Evolutionary conservation across 2,888 invertebrate species (phyloP), one percentile per base, ranked within the genome.

Genomic region (Pomacea canaliculata): DNA sequence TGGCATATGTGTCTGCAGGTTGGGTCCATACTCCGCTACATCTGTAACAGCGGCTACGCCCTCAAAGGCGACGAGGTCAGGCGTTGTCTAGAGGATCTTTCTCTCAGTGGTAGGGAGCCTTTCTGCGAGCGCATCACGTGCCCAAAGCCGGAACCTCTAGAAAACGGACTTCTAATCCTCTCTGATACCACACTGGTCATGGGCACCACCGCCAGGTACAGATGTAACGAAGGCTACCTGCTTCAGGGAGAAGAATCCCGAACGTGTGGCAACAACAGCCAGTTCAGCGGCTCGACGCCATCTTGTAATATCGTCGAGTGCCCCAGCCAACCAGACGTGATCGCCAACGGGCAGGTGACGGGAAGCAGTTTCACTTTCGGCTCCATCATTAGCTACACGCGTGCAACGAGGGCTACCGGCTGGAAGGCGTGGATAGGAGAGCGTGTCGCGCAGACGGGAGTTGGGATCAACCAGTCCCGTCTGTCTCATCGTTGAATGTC

Each of bases 291-390:
- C 7, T 27, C 62, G 7, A n/a, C 37, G n/a, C 83, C 85, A 0
- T 66, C 23, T 0, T 87, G 86, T 70, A 37, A 63, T 27, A 81
- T 81, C 8, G 76, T 82, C 18, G 82, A 84, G 48, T 91, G 91
- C 80, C 77, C 81, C 48, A 67, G 67, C 37, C 85, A 85, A 1
- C 60, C 73, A 3, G 27, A 73, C 16, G 75, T 85, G n/a, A 74
- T 79, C 16, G 78, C 81, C 60, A 92, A 93, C 85, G 94, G 80
- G 85, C 73, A 68, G 85, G 82, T 86, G 74, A 84, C 82, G 69
- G 87, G 85, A 7, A 81, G 73, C 8, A 83, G 83, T 37, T 89
- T 88, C 69, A 84, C 78, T 86, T 90, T 82, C 75, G 78, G 81
- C 73, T 72, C 78, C 82, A 79, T 78, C 81, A 84, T 79, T 70